Evolutionary conservation across 2,113 vertebrate species (phyloP).

Genomic region (Pardalotus punctatus): DNA sequence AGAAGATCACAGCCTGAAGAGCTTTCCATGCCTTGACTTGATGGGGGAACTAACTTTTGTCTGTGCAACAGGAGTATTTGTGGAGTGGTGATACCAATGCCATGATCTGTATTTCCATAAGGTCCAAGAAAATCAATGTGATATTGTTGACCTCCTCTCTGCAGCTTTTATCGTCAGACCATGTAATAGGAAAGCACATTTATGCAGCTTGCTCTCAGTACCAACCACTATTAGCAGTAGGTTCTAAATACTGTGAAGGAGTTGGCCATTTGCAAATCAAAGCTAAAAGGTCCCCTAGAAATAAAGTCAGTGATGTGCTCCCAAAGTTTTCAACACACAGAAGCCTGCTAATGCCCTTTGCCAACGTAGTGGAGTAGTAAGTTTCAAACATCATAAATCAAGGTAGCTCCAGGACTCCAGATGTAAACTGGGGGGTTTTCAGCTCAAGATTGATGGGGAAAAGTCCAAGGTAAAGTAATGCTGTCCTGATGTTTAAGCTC

Average conservation of each 20-base stretch:
- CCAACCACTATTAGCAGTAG: not conserved
- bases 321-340: not conserved
- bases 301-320: not conserved
- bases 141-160: not conserved
- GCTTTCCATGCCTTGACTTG: not conserved
- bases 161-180: not conserved
- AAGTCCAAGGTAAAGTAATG: not conserved
- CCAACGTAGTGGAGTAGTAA: not conserved
- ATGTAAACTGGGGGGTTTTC: not conserved
- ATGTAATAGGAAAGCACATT: not conserved
- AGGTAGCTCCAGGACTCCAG: not conserved
- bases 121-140: rapidly evolving
- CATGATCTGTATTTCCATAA: not conserved
- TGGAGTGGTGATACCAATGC: not conserved
- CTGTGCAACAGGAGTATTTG: not conserved
- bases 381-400: not conserved
- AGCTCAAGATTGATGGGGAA: not conserved
- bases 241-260: not conserved
- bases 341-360: not conserved
- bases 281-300: not conserved
- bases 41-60: not conserved
- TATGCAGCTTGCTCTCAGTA: not conserved
- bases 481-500: not conserved
- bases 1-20: not conserved
- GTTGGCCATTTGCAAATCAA: not conserved